Percentiles rank a stretch among this genome's conserved stretches.
phyloP scores from a whole-genome alignment of 2,797 vertebrate species.

The Lepilemur septentrionalis region DNA sequence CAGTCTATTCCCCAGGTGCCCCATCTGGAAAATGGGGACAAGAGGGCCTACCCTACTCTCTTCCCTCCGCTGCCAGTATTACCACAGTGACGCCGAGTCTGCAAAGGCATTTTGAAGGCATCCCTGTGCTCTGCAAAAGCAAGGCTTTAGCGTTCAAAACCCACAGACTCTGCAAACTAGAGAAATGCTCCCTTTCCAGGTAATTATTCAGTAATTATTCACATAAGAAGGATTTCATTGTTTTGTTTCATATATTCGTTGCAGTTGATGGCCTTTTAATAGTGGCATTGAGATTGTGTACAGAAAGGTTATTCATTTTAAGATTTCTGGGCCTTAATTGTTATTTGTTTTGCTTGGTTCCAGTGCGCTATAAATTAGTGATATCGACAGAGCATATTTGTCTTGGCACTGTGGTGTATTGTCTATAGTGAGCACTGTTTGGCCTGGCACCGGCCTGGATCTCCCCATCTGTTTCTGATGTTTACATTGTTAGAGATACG shows the following conservation, averaged over 20 bases:
- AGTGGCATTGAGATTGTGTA: constrained; percentile 74
- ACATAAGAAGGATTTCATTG: constrained; percentile 76
- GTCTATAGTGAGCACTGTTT: constrained; percentile 80
- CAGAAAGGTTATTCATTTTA: constrained; percentile 82
- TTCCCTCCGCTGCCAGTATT: background rate
- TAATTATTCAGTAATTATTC: constrained; percentile 73
- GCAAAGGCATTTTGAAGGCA: background rate
- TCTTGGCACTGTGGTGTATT: constrained; percentile 78
- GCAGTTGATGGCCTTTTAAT: constrained; percentile 75
- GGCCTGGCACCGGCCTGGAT: constrained; percentile 79
- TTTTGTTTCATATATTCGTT: constrained; percentile 62
- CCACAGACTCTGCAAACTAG: background rate
- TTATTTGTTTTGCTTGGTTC: constrained; percentile 85
- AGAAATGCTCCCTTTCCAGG: constrained; percentile 59
- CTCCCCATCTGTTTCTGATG: constrained; percentile 85
- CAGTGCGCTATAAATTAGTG: constrained; percentile 76
- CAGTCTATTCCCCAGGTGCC: background rate
- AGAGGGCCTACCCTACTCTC: accelerated
- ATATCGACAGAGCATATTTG: constrained; percentile 80
- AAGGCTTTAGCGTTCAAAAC: background rate
- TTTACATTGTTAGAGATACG: constrained; percentile 81
- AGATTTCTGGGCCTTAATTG: constrained; percentile 80
- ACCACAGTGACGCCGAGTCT: background rate
- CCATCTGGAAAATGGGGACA: background rate
- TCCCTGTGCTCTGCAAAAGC: background rate